Conservation (phyloP, 2,888 invertebrate genomes). For the Drosophila villosipedis region DNA sequence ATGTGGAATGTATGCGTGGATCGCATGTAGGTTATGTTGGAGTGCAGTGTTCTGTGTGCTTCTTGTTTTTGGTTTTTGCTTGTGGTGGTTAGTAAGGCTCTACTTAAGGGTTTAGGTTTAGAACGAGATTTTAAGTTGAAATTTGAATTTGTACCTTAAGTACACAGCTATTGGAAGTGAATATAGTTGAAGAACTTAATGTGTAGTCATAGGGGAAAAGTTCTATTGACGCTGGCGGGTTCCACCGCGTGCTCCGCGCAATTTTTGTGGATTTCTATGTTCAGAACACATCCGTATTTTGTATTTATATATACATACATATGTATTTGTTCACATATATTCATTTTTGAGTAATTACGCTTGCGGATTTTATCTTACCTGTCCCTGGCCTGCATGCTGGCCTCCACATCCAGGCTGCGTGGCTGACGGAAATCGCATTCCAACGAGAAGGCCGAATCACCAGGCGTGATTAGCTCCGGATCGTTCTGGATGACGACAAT, state of each 20-base stretch:
- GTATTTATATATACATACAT: constrained; percentile 24
- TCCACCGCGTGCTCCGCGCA: constrained; percentile 84
- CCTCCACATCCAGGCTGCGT: constrained; percentile 86
- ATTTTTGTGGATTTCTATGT: constrained; percentile 84
- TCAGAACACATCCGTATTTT: constrained; percentile 45
- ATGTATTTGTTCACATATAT: constrained; percentile 17
- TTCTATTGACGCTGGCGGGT: constrained; percentile 83
- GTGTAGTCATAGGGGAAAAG: constrained; percentile 42
- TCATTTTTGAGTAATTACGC: neutral
- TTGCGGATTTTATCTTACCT: constrained; percentile 74
- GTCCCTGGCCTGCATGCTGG: constrained; percentile 85
- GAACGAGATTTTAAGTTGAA: constrained; percentile 21
- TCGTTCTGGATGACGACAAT: constrained; percentile 89
- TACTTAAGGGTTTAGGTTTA: constrained; percentile 34
- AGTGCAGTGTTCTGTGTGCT: constrained; percentile 12
- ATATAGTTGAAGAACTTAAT: constrained; percentile 63
- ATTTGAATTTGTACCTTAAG: constrained; percentile 75
- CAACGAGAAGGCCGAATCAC: constrained; percentile 88
- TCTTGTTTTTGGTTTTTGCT: neutral
- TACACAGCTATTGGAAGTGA: constrained; percentile 74
- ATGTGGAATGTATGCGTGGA: constrained; percentile 46
- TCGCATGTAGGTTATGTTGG: constrained; percentile 27
- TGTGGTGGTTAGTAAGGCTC: constrained; percentile 55
- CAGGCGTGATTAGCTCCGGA: constrained; percentile 88
- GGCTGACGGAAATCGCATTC: constrained; percentile 88